Percentiles rank a stretch among this genome's conserved stretches.
Conservation (phyloP, 2,113 vertebrate genomes). For the Centropus bengalensis region DNA sequence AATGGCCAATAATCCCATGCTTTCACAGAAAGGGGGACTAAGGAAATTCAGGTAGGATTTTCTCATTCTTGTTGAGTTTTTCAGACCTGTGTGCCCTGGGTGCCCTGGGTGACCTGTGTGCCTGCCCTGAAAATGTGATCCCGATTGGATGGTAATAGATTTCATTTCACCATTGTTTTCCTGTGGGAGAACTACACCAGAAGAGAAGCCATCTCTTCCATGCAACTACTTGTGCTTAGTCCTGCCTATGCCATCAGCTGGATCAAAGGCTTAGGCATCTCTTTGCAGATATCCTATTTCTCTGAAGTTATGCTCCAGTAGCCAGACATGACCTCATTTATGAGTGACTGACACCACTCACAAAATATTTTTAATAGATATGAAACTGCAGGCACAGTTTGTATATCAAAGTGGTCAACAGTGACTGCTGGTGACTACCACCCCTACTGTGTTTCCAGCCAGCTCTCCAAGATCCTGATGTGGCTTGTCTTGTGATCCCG, state of each 20-base stretch:
- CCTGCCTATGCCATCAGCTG: neutral
- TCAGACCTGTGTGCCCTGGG: neutral
- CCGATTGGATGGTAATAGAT: neutral
- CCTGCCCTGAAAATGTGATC: neutral
- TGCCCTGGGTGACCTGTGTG: neutral
- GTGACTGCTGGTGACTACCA: neutral
- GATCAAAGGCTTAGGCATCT: neutral
- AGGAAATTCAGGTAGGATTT: neutral
- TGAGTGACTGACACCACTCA: neutral
- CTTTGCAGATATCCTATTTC: neutral
- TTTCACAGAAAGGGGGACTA: neutral
- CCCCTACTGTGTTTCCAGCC: neutral
- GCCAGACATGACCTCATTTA: neutral
- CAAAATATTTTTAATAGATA: neutral
- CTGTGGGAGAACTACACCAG: neutral
- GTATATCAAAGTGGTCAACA: neutral
- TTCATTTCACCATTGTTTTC: neutral
- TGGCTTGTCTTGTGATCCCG: neutral
- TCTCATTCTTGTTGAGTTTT: neutral
- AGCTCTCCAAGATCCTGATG: rapidly evolving
- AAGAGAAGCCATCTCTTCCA: neutral
- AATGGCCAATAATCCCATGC: neutral
- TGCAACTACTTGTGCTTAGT: neutral
- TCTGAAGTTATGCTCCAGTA: neutral
- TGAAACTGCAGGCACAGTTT: neutral